phyloP scores from a whole-genome alignment of 37 sponge, comb jelly and placozoan genomes.

The Eunapius fragilis region DNA sequence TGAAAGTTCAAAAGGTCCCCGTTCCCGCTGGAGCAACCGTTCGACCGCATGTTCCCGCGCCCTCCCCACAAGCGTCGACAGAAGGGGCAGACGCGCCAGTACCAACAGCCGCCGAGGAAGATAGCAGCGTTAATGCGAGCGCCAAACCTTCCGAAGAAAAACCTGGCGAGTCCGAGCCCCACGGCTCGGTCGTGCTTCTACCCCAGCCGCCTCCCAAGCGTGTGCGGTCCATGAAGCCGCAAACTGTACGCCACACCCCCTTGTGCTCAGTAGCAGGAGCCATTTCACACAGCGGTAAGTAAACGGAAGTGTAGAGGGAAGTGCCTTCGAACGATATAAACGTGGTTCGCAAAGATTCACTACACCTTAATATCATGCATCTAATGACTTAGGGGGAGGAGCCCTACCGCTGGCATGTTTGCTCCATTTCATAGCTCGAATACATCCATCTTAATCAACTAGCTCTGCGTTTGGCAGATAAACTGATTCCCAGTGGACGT shows the following conservation, averaged over 20 bases:
- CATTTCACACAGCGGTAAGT: not conserved
- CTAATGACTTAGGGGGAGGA: no score
- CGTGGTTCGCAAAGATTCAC: no score
- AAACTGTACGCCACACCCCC: not conserved
- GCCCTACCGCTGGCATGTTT: no score
- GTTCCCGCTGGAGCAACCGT: not conserved
- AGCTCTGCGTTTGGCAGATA: no score
- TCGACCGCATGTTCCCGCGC: not conserved
- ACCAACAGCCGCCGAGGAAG: not conserved
- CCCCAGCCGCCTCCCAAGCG: not conserved
- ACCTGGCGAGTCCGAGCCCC: not conserved
- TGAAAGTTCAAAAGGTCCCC: slow-evolving; percentile 11
- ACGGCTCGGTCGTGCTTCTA: not conserved
- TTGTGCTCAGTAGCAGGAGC: not conserved
- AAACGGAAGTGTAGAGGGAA: not conserved
- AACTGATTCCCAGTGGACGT: no score
- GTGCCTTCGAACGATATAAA: no score
- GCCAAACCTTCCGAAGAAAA: not conserved
- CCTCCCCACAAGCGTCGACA: not conserved
- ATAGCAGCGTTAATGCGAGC: not conserved
- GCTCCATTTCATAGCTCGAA: no score
- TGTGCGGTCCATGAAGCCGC: not conserved
- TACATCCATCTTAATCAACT: no score
- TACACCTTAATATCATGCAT: no score
- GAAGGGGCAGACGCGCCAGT: not conserved